Conservation (phyloP, 2,797 vertebrate genomes). For the Acomys russatus region DNA sequence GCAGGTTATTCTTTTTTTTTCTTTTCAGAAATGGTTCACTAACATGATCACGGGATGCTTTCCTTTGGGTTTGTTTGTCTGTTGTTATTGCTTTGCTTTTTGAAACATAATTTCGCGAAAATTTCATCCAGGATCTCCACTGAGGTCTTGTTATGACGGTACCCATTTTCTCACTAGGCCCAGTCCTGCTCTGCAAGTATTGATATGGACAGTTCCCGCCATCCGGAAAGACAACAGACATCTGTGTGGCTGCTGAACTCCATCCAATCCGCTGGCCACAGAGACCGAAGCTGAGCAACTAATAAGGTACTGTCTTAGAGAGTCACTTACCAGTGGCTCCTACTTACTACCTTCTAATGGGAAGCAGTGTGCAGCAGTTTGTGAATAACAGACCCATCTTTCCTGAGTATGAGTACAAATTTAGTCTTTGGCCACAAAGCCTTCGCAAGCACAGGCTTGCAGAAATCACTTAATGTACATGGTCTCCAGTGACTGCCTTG, state of each 20-base stretch:
- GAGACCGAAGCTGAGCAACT: too few relatives aligned
- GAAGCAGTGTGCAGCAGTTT: not conserved
- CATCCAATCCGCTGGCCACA: too few relatives aligned
- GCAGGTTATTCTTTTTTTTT: not conserved
- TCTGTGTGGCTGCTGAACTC: not conserved
- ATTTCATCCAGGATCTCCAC: not conserved
- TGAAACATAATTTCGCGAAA: not conserved
- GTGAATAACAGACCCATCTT: not conserved
- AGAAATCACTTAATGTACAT: not conserved
- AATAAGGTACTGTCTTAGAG: too few relatives aligned
- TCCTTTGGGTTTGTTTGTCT: slow-evolving; percentile 31
- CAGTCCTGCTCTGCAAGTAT: not conserved
- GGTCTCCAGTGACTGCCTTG: not conserved
- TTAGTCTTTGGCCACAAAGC: not conserved
- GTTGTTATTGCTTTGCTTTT: not conserved
- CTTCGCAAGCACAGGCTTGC: not conserved
- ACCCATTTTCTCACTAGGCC: not conserved
- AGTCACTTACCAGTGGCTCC: not conserved
- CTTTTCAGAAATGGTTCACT: slow-evolving; percentile 3
- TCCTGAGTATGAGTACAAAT: not conserved
- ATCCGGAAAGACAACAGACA: not conserved
- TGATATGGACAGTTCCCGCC: not conserved
- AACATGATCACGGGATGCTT: not conserved
- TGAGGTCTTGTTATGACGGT: not conserved
- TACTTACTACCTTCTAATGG: not conserved